phyloP scores from a whole-genome alignment of 2,113 vertebrate genomes.

The Leptobrachium leishanense region DNA sequence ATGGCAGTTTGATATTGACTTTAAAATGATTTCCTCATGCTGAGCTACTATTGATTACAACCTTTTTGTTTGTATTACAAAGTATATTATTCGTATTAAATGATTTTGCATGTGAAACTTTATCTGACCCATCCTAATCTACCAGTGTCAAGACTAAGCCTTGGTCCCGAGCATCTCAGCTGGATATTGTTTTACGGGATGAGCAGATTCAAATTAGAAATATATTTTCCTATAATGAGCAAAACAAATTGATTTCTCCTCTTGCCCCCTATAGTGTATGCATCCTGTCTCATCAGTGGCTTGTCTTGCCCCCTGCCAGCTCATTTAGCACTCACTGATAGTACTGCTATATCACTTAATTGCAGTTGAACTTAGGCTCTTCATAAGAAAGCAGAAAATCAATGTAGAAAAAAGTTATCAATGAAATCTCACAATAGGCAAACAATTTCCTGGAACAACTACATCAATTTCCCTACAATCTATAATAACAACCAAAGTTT shows the following conservation, averaged over 20 bases:
- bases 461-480: too few species aligned
- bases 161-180: conserved; percentile 44
- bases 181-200: conserved; percentile 39
- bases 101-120: not conserved
- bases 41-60: too few species aligned
- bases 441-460: not conserved
- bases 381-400: conserved; percentile 34
- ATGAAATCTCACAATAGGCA: not conserved
- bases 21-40: too few species aligned
- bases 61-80: too few species aligned
- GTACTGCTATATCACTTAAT: conserved; percentile 48
- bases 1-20: too few species aligned
- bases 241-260: conserved; percentile 46
- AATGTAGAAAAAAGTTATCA: conserved; percentile 32
- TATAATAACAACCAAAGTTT: too few species aligned
- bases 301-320: conserved; percentile 46
- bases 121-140: conserved; percentile 29
- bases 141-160: conserved; percentile 38
- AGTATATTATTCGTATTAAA: too few species aligned
- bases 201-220: conserved; percentile 50
- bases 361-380: conserved; percentile 36
- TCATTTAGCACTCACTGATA: conserved; percentile 50
- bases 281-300: conserved; percentile 47
- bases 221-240: conserved; percentile 49
- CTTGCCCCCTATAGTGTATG: conserved; percentile 47